A percentile compares a stretch with the other conserved stretches of the same genome.
Conservation (phyloP, 1,140 invertebrate genomes). For the Drosophila sechellia region DNA sequence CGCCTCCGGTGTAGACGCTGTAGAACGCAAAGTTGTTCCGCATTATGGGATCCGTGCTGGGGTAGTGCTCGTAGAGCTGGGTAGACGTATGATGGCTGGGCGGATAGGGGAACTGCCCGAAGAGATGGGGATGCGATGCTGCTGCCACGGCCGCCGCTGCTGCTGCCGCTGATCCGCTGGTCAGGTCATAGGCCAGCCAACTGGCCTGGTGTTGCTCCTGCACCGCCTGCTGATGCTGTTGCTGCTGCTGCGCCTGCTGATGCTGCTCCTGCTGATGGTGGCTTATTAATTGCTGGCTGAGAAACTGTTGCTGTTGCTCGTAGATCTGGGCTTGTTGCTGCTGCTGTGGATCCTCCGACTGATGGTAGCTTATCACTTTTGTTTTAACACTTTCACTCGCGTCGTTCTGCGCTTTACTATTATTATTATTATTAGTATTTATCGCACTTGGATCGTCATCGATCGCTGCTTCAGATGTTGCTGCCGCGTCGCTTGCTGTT, state of each 20-base stretch:
- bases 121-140: conserved; percentile 53
- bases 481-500: conserved; percentile 12
- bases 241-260: conserved; percentile 37
- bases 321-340: conserved; percentile 40
- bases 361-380: conserved; percentile 79
- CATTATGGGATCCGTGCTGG: conserved; percentile 77
- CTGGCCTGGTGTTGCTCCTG: conserved; percentile 27
- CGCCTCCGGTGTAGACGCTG: conserved; percentile 60
- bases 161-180: conserved; percentile 51
- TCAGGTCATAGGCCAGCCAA: conserved; percentile 63
- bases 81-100: conserved; percentile 31
- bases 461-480: conserved; percentile 32
- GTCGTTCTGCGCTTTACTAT: conserved; percentile 43
- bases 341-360: conserved; percentile 44
- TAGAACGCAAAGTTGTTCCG: conserved; percentile 77
- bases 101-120: conserved; percentile 56
- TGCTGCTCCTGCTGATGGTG: conserved; percentile 43
- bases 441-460: conserved; percentile 52
- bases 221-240: conserved; percentile 38
- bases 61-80: conserved; percentile 59
- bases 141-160: conserved; percentile 46
- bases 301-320: conserved; percentile 52
- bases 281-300: conserved; percentile 51
- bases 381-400: conserved; percentile 80
- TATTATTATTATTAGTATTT: conserved; percentile 53